phyloP scores from a whole-genome alignment of 2,888 invertebrate genomes.

The Ferdinandea cuprea region DNA sequence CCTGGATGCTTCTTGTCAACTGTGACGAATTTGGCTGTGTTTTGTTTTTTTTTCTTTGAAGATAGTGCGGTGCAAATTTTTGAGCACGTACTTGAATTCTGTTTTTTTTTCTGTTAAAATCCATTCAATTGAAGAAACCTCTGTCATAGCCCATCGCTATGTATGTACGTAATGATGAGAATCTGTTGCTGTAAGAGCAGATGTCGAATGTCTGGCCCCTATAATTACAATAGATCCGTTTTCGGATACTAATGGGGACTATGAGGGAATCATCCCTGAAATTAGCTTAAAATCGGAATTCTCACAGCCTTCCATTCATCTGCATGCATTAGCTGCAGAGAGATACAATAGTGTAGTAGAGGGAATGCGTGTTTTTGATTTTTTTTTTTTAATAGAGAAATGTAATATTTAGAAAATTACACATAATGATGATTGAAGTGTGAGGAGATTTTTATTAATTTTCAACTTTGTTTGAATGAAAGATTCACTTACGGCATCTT shows the following conservation, averaged over 20 bases:
- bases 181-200: slow-evolving; percentile 69
- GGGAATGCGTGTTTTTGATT: slow-evolving; percentile 14
- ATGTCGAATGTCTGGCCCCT: slow-evolving; percentile 63
- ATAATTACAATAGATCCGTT: slow-evolving; percentile 63
- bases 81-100: slow-evolving; percentile 70
- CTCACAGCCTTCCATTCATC: slow-evolving; percentile 32
- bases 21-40: slow-evolving; percentile 47
- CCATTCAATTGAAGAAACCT: slow-evolving; percentile 5
- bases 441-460: slow-evolving; percentile 67
- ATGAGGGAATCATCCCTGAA: slow-evolving; percentile 52
- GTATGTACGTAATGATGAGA: slow-evolving; percentile 64
- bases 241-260: slow-evolving; percentile 48
- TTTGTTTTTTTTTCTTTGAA: no score
- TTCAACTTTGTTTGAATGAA: background rate
- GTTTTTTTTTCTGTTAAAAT: background rate
- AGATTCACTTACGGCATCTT: background rate
- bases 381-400: slow-evolving; percentile 14
- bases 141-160: slow-evolving; percentile 35
- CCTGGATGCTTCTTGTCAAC: slow-evolving; percentile 62
- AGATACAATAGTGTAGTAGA: no score
- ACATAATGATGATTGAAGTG: slow-evolving; percentile 65
- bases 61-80: slow-evolving; percentile 62
- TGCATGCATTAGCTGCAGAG: no score
- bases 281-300: slow-evolving; percentile 43
- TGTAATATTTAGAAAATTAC: slow-evolving; percentile 44